Conservation (phyloP, 2,797 vertebrate genomes). For the Tangara arthus region DNA sequence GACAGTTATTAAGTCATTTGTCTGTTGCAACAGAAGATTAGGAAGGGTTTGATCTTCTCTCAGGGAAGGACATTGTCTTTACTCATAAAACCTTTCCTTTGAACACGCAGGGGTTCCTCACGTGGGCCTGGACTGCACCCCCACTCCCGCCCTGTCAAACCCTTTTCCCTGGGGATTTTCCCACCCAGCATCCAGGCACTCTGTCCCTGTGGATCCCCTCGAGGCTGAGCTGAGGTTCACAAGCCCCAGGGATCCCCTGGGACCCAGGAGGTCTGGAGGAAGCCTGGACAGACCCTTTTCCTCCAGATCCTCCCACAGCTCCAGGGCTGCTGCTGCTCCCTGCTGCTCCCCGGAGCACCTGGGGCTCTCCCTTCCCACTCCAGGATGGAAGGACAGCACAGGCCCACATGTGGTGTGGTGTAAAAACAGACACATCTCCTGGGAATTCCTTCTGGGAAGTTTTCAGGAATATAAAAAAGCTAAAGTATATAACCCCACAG, state of each 20-base stretch:
- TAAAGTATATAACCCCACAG: background rate
- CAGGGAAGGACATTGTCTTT: background rate
- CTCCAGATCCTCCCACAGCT: background rate
- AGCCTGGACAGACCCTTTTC: background rate
- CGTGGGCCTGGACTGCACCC: background rate
- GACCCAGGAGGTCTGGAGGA: background rate
- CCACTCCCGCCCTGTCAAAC: background rate
- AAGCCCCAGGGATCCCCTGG: background rate
- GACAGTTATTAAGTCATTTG: slow-evolving; percentile 19
- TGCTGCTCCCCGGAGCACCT: background rate
- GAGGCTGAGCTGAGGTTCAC: background rate
- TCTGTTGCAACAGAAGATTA: slow-evolving; percentile 51
- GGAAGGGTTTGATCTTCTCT: slow-evolving; percentile 62
- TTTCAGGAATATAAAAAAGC: background rate
- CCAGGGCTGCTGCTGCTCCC: background rate
- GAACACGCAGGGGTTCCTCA: background rate
- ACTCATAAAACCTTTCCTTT: slow-evolving; percentile 50
- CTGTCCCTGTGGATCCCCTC: background rate
- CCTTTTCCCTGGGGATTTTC: background rate
- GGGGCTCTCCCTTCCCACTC: background rate
- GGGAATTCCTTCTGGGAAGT: background rate
- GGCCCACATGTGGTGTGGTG: background rate
- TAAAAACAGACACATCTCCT: background rate
- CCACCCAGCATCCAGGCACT: background rate
- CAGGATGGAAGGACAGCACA: background rate